Percentiles rank a stretch among this genome's conserved stretches.
phyloP scores from a whole-genome alignment of 2,888 invertebrate species.

The Phasia obesa region DNA sequence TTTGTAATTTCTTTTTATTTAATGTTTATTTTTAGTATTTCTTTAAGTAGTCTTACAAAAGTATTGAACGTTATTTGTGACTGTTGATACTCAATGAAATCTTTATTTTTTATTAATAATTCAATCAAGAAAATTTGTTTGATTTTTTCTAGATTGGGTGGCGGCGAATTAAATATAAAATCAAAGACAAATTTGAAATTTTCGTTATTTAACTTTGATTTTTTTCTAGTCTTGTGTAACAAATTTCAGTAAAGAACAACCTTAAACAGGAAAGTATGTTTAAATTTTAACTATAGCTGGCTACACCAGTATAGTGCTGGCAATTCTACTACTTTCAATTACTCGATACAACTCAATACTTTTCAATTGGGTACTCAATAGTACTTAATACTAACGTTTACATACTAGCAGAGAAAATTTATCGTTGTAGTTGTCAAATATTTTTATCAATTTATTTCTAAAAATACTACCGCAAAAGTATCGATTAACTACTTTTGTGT shows the following conservation, averaged over 20 bases:
- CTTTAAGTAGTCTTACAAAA: constrained; percentile 22
- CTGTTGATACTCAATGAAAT: constrained; percentile 37
- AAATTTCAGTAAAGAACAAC: constrained; percentile 25
- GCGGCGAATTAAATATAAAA: constrained; percentile 60
- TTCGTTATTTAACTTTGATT: constrained; percentile 71
- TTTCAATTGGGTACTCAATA: no score
- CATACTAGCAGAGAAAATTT: no score
- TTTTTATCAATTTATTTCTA: no score
- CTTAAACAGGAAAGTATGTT: neutral
- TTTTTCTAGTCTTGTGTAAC: constrained; percentile 37
- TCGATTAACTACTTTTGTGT: no score
- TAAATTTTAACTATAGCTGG: no score
- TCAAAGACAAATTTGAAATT: constrained; percentile 76
- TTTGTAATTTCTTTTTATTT: constrained; percentile 26
- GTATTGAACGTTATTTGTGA: constrained; percentile 54
- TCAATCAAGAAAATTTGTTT: constrained; percentile 78
- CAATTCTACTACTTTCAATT: no score
- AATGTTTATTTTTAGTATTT: constrained; percentile 17
- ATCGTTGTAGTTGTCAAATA: no score
- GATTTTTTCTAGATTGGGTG: constrained; percentile 70
- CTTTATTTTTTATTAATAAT: constrained; percentile 79
- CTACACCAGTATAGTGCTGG: no score
- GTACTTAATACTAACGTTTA: no score
- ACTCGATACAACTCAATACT: no score
- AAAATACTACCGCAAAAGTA: no score